Conservation (phyloP, 2,797 vertebrate species). For the Cygnus olor region DNA sequence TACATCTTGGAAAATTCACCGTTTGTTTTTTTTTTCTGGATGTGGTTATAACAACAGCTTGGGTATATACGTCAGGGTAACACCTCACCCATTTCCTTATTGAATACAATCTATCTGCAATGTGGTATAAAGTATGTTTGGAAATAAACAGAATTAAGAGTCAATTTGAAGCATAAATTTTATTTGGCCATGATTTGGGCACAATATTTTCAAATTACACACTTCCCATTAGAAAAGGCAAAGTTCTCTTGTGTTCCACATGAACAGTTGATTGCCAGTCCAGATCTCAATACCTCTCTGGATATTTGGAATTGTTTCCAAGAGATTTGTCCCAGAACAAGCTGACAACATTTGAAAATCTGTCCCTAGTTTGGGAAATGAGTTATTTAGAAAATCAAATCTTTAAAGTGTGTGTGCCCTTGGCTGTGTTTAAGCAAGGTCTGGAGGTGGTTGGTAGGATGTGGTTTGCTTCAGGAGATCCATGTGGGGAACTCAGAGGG, state of each 20-base stretch:
- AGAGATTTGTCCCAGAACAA: background rate
- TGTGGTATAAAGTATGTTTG: background rate
- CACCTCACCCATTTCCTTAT: background rate
- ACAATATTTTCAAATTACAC: background rate
- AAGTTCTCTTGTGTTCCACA: background rate
- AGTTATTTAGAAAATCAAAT: background rate
- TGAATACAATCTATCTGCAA: background rate
- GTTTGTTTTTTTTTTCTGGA: background rate
- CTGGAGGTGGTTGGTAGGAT: background rate
- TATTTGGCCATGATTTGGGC: background rate
- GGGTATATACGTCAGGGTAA: background rate
- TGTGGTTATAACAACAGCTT: background rate
- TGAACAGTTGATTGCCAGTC: background rate
- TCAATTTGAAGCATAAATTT: background rate
- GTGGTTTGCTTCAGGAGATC: background rate
- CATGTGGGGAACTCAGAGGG: background rate
- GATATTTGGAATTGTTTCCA: background rate
- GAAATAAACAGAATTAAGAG: background rate
- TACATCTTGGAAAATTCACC: background rate
- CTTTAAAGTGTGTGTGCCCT: background rate
- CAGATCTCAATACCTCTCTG: background rate
- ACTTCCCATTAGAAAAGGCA: background rate
- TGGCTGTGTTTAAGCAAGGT: background rate
- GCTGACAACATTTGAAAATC: background rate
- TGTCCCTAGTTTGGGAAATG: background rate